Percentiles rank a stretch among this genome's conserved stretches.
Conservation (phyloP, 2,113 vertebrate species). For the Chauna torquata region DNA sequence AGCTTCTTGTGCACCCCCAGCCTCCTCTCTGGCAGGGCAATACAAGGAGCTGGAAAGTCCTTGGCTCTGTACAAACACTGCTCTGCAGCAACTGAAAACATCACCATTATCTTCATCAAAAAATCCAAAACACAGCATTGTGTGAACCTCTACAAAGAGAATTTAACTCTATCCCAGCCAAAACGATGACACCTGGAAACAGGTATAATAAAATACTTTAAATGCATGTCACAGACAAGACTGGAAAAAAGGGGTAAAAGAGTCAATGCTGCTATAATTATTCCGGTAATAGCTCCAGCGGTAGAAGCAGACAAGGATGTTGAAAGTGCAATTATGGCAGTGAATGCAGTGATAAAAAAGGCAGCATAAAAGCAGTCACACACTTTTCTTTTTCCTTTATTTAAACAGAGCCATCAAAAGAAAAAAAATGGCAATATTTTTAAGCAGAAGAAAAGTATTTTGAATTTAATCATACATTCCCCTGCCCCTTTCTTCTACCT, state of each 20-base stretch:
- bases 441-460: background rate
- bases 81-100: no score
- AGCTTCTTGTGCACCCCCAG: no score
- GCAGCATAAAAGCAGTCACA: slow-evolving; percentile 4
- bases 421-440: background rate
- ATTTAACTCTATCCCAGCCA: no score
- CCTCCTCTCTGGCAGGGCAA: no score
- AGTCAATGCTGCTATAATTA: slow-evolving; percentile 37
- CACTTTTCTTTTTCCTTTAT: background rate
- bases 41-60: no score
- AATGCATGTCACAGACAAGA: slow-evolving; percentile 25
- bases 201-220: slow-evolving; percentile 1
- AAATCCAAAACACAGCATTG: no score
- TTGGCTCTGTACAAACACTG: no score
- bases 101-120: no score
- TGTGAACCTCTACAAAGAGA: no score
- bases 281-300: background rate
- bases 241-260: background rate
- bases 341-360: background rate
- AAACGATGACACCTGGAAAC: no score
- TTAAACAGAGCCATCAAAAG: background rate
- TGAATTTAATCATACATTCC: background rate
- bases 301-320: background rate
- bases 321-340: slow-evolving; percentile 1
- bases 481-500: background rate